These are phyloP conservation scores for Tursiops truncatus DNA, from an alignment of 2,113 vertebrate species.

Conservation along the genomic window DNA sequence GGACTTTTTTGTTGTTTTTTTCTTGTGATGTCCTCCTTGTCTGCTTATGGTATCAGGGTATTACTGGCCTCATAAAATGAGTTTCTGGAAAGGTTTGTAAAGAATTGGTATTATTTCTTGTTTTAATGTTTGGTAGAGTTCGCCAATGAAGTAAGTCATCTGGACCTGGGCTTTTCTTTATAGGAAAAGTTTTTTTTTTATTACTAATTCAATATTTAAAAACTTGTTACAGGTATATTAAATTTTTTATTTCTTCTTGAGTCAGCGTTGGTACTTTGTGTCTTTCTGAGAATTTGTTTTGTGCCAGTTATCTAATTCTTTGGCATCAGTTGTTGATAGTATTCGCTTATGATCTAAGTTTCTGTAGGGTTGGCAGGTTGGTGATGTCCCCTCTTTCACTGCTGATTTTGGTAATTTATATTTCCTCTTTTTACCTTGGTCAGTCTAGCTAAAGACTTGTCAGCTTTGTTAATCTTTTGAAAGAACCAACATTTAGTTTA, in stretches of 20 bases:
- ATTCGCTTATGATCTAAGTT: background rate
- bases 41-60: background rate
- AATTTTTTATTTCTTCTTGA: too few relatives aligned
- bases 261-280: too few relatives aligned
- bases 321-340: background rate
- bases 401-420: background rate
- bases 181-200: too few relatives aligned
- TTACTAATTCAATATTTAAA: too few relatives aligned
- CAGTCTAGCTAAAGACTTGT: background rate
- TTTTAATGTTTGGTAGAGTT: too few relatives aligned
- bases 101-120: too few relatives aligned
- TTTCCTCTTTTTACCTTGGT: background rate
- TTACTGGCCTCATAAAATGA: background rate
- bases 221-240: too few relatives aligned
- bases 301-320: background rate
- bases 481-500: background rate
- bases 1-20: background rate
- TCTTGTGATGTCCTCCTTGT: background rate
- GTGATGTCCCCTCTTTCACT: too few relatives aligned
- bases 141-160: too few relatives aligned
- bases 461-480: background rate
- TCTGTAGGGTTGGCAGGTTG: too few relatives aligned
- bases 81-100: too few relatives aligned
- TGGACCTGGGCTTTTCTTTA: too few relatives aligned
- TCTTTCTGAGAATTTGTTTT: background rate